A percentile compares a stretch with the other conserved stretches of the same genome.
Evolutionary conservation across 2,888 invertebrate species (phyloP).

Genomic region (Drosophila sordidapex): DNA sequence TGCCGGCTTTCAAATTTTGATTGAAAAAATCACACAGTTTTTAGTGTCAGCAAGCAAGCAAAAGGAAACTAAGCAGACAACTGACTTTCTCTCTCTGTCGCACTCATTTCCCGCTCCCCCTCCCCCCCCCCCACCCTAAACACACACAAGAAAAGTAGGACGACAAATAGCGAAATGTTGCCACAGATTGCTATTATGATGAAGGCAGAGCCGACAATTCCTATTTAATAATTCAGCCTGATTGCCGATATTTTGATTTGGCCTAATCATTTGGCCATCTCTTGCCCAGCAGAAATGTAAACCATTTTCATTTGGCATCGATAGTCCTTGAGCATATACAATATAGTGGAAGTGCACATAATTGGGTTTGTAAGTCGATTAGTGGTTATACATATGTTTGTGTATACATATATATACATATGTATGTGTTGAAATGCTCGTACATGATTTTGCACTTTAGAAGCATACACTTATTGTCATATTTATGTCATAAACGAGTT

Average conservation of each 20-base stretch:
- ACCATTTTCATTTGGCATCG: constrained; percentile 16
- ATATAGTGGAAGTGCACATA: neutral
- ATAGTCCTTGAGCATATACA: constrained; percentile 9
- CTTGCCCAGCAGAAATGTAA: constrained; percentile 23
- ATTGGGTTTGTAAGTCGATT: constrained; percentile 9
- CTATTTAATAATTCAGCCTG: constrained; percentile 59
- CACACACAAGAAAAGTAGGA: constrained; percentile 23
- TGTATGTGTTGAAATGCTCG: neutral
- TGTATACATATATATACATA: neutral
- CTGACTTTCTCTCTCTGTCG: neutral
- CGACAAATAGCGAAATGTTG: constrained; percentile 74
- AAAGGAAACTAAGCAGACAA: constrained; percentile 46
- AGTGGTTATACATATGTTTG: neutral
- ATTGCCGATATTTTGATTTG: constrained; percentile 66
- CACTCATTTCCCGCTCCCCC: neutral
- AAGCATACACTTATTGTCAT: neutral
- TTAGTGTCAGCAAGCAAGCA: constrained; percentile 40
- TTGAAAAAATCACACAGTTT: constrained; percentile 71
- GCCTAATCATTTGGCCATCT: constrained; percentile 46
- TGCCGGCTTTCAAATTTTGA: constrained; percentile 79
- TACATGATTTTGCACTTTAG: neutral
- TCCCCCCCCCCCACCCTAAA: neutral
- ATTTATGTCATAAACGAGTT: neutral
- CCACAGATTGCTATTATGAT: constrained; percentile 64
- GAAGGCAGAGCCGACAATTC: constrained; percentile 32